Base-by-base conservation (phyloP, 2,113 vertebrate species). In the Dolichallabes microphthalmus region DNA sequence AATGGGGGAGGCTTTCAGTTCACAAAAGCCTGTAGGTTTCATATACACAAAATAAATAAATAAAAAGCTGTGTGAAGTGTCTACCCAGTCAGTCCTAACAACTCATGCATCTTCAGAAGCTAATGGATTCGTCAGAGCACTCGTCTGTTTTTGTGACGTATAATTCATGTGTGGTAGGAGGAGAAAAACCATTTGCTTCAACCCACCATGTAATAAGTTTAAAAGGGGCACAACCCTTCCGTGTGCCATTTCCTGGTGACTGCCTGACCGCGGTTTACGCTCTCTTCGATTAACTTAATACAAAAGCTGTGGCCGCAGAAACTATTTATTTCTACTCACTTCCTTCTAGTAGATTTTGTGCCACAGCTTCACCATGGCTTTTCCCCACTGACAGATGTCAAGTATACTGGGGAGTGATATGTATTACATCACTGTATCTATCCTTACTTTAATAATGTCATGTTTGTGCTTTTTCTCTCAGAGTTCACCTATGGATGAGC, bases 71-170 rank as follows among this genome's bases (percentile, higher is more conserved):
- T 73, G 20, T 39, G 69, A 50, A 25, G 3, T 52, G 71, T n/a
- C 55, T 53, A 53, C 50, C n/a, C 22, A 53, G 22, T 13, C 22
- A 57, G 9, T 32, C 19, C 9, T 58, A 10, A 25, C 15, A 57
- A 57, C 75, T 57, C 75, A 57, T 78, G 52, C 57, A 77, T 55
- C 27, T 39, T 82, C 52, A 82, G 20, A 32, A 53, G 64, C 17
- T 58, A 71, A 71, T 74, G 32, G 68, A 74, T 45, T 57, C 20
- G 22, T 83, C 53, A 15, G 82, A 45, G 68, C 68, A 45, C 30
- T 73, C 20, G 17, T 57, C 30, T 39, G 64, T 57, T 17, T 58
- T 55, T 71, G 63, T 82, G 64, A 20, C 4, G 14, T n/a, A 6
- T 82, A 57, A 74, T 74, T 74, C 53, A 73, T 60, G 68, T 8